A percentile compares a stretch with the other conserved stretches of the same genome.
Evolutionary conservation across 2,888 invertebrate species (phyloP).

Genomic region (Himalopsyche kuldschensis): DNA sequence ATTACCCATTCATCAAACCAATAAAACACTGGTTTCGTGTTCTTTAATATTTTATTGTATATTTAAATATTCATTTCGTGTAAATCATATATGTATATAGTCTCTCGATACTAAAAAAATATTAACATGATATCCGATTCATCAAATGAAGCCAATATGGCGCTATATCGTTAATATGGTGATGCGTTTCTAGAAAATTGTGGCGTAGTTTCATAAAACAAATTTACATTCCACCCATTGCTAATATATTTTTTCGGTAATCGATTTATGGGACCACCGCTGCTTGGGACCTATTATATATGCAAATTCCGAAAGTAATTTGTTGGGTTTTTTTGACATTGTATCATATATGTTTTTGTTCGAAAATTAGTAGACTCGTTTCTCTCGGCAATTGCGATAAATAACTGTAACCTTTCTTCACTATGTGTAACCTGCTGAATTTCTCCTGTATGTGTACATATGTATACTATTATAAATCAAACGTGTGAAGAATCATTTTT

Average conservation of each 20-base stretch:
- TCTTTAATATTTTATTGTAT: background rate
- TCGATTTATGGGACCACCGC: conserved; percentile 8
- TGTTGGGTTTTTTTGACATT: background rate
- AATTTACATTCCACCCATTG: background rate
- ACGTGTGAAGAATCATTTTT: too few relatives aligned
- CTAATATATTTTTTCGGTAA: background rate
- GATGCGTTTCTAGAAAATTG: background rate
- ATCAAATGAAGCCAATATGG: background rate
- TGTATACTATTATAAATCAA: too few relatives aligned
- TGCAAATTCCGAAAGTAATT: conserved; percentile 1
- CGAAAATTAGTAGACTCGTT: background rate
- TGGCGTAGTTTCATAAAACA: background rate
- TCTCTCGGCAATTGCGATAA: background rate
- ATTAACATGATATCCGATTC: background rate
- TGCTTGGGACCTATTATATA: background rate
- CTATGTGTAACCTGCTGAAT: too few relatives aligned
- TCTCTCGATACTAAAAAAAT: background rate
- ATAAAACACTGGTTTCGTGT: background rate
- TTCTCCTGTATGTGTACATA: too few relatives aligned
- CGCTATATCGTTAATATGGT: conserved; percentile 6
- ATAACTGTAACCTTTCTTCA: background rate
- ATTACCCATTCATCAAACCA: background rate
- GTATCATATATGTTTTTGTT: background rate
- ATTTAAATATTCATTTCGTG: background rate
- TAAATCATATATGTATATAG: background rate